phyloP scores from a whole-genome alignment of 2,888 invertebrate species.

The Fissipunctia ypsillon region DNA sequence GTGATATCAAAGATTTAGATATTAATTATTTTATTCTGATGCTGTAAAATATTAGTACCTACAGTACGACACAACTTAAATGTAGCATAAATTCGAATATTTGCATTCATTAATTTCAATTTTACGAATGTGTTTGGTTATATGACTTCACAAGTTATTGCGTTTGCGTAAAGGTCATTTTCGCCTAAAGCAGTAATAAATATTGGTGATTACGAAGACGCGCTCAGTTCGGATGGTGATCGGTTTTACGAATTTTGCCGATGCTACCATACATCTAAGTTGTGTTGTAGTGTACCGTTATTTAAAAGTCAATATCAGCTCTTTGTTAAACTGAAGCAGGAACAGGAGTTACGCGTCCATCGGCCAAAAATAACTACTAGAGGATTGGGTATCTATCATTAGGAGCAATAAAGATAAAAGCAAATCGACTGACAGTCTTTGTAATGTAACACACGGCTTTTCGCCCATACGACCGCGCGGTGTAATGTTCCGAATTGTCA shows the following conservation, averaged over 20 bases:
- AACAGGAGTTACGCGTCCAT: slow-evolving; percentile 10
- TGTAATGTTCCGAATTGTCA: slow-evolving; percentile 48
- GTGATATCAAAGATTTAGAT: background rate
- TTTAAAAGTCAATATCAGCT: slow-evolving; percentile 8
- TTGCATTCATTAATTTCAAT: too few species aligned
- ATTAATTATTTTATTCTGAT: background rate
- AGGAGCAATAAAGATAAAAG: slow-evolving; percentile 52
- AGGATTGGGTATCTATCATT: slow-evolving; percentile 62
- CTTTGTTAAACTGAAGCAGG: slow-evolving; percentile 5
- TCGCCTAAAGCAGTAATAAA: too few species aligned
- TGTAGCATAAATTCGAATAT: too few species aligned
- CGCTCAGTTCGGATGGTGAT: too few species aligned
- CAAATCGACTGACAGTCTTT: slow-evolving; percentile 52
- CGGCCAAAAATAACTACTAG: slow-evolving; percentile 49
- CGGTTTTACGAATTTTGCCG: too few species aligned
- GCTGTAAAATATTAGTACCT: background rate
- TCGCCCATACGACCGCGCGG: slow-evolving; percentile 33
- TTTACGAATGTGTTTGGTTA: too few species aligned
- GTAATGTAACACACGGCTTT: slow-evolving; percentile 56
- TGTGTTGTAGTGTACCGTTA: too few species aligned
- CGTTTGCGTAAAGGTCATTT: too few species aligned
- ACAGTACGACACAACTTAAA: too few species aligned
- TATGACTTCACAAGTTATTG: too few species aligned
- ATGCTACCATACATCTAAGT: too few species aligned
- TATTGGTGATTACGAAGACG: too few species aligned